phyloP scores from a whole-genome alignment of 2,113 vertebrate species.

The Mastomys coucha region DNA sequence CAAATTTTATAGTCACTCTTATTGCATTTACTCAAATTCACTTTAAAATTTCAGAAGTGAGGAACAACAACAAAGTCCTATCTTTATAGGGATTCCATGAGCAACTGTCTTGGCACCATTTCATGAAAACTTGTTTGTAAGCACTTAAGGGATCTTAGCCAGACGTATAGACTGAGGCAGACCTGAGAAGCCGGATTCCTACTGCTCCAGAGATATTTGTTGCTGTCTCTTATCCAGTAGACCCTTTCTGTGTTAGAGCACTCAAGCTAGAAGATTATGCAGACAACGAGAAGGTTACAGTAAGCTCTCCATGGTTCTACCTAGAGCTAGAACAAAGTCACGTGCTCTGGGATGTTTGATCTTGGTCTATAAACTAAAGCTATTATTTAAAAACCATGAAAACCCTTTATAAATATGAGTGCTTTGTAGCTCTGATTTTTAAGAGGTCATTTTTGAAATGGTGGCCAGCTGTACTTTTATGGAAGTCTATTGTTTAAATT shows the following conservation, averaged over 20 bases:
- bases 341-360: background rate
- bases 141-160: background rate
- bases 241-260: background rate
- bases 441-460: background rate
- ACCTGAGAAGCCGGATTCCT: background rate
- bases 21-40: background rate
- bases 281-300: background rate
- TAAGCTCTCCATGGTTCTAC: background rate
- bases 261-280: background rate
- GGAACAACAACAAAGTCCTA: too few relatives aligned
- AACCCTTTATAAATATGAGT: background rate
- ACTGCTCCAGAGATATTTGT: background rate
- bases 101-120: background rate
- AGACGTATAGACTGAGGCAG: background rate
- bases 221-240: background rate
- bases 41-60: background rate
- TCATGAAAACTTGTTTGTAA: background rate
- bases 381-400: background rate
- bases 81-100: background rate
- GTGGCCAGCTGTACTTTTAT: background rate
- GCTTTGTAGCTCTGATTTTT: background rate
- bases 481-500: background rate
- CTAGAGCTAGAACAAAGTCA: background rate
- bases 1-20: constrained; percentile 16
- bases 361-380: background rate